These are phyloP conservation scores for Trachymyrmex septentrionalis DNA, from an alignment of 1,140 invertebrate species.

Conservation along the genomic window DNA sequence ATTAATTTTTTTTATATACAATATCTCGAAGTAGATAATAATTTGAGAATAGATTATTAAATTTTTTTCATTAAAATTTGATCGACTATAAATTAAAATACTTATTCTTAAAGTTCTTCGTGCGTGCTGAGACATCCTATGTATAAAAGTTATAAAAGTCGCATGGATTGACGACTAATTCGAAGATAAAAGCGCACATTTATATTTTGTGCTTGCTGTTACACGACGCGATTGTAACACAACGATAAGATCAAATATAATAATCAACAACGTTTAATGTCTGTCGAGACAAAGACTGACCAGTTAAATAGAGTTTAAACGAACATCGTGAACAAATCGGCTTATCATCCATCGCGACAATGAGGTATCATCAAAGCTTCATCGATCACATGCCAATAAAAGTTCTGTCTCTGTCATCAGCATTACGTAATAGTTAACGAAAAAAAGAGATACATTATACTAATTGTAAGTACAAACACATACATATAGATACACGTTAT, in stretches of 20 bases:
- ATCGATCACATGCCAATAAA: conserved; percentile 37
- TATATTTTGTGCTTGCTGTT: conserved; percentile 38
- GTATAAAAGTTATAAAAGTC: not conserved
- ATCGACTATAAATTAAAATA: not conserved
- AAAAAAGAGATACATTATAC: conserved; percentile 34
- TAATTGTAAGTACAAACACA: not conserved
- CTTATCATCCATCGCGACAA: conserved; percentile 38
- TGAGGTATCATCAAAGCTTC: conserved; percentile 37
- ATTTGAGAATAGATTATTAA: not conserved
- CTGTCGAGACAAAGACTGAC: conserved; percentile 66
- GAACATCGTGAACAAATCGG: conserved; percentile 29
- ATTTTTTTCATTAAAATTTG: not conserved
- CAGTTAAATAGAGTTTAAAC: conserved; percentile 50
- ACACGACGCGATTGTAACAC: not conserved
- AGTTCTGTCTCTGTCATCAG: conserved; percentile 7
- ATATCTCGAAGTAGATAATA: conserved; percentile 17
- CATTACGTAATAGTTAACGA: conserved; percentile 35
- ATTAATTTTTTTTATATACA: conserved; percentile 3
- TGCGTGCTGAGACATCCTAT: not conserved
- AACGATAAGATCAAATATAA: conserved; percentile 20
- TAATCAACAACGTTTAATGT: conserved; percentile 24
- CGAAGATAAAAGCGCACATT: conserved; percentile 54
- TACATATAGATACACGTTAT: not conserved
- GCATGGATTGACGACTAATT: not conserved
- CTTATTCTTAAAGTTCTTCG: not conserved